phyloP scores from a whole-genome alignment of 2,797 vertebrate species.

The Centroberyx gerrardi region DNA sequence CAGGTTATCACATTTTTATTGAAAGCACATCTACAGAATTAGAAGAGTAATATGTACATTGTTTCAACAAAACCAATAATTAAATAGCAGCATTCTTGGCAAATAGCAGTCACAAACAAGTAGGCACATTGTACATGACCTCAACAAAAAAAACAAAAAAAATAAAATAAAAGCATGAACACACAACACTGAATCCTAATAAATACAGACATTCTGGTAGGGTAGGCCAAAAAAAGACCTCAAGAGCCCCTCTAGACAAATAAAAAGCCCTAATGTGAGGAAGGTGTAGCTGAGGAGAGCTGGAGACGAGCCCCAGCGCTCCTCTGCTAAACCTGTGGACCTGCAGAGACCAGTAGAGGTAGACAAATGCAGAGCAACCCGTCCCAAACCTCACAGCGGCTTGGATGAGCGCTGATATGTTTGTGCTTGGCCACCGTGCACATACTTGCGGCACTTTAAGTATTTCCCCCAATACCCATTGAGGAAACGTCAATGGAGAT shows the following conservation, averaged over 20 bases:
- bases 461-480: conserved; percentile 80
- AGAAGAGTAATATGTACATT: conserved; percentile 39
- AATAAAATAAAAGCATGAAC: background rate
- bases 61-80: conserved; percentile 44
- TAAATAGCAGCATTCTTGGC: conserved; percentile 66
- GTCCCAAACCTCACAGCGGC: conserved; percentile 66
- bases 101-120: conserved; percentile 51
- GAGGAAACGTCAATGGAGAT: conserved; percentile 83
- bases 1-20: conserved; percentile 61
- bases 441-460: conserved; percentile 79
- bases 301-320: conserved; percentile 25
- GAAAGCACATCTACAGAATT: conserved; percentile 46
- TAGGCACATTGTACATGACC: conserved; percentile 20
- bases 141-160: conserved; percentile 37
- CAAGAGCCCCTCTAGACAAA: conserved; percentile 17
- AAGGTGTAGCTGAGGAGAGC: conserved; percentile 22
- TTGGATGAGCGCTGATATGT: conserved; percentile 80
- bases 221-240: conserved; percentile 27
- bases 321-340: conserved; percentile 61
- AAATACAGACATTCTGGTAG: conserved; percentile 65
- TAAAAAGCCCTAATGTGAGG: conserved; percentile 32
- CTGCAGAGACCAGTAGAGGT: conserved; percentile 78
- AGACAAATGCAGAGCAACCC: conserved; percentile 74
- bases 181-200: conserved; percentile 56
- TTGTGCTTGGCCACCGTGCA: conserved; percentile 72